phyloP scores from a whole-genome alignment of 2,113 vertebrate genomes.

The Corynorhinus townsendii region DNA sequence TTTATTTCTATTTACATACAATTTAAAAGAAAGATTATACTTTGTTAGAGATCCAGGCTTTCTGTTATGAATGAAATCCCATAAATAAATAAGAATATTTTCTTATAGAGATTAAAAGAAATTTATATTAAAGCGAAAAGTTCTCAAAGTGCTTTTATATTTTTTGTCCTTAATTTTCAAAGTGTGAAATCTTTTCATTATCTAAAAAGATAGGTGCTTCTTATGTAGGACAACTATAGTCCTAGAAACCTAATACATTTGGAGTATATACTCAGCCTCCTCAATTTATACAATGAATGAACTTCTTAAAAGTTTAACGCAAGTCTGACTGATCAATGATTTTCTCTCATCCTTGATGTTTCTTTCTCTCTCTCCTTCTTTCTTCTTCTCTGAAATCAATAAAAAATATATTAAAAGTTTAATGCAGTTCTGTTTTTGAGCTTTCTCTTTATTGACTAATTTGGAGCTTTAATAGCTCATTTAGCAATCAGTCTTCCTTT shows the following conservation, averaged over 20 bases:
- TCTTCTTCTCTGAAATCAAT: too few species aligned
- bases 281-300: conserved; percentile 7
- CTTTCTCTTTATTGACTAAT: conserved; percentile 24
- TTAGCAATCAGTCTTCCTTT: background rate
- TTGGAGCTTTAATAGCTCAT: conserved; percentile 5
- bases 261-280: background rate
- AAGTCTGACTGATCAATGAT: background rate
- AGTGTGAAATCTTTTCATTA: conserved; percentile 27
- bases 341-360: too few species aligned
- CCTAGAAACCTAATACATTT: conserved; percentile 33
- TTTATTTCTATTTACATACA: conserved; percentile 36
- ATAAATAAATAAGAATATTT: conserved; percentile 35
- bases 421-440: conserved; percentile 1
- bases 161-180: conserved; percentile 32
- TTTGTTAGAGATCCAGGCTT: background rate
- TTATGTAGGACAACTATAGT: background rate
- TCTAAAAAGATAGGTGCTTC: conserved; percentile 19
- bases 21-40: conserved; percentile 34
- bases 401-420: too few species aligned
- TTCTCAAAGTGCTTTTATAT: conserved; percentile 2
- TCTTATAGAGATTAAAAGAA: background rate
- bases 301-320: background rate
- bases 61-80: conserved; percentile 43
- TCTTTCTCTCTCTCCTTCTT: too few species aligned
- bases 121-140: background rate